Percentiles rank a stretch among this genome's conserved stretches.
Evolutionary conservation across 2,113 vertebrate genomes (phyloP).

Genomic region (Kobus ellipsiprymnus): DNA sequence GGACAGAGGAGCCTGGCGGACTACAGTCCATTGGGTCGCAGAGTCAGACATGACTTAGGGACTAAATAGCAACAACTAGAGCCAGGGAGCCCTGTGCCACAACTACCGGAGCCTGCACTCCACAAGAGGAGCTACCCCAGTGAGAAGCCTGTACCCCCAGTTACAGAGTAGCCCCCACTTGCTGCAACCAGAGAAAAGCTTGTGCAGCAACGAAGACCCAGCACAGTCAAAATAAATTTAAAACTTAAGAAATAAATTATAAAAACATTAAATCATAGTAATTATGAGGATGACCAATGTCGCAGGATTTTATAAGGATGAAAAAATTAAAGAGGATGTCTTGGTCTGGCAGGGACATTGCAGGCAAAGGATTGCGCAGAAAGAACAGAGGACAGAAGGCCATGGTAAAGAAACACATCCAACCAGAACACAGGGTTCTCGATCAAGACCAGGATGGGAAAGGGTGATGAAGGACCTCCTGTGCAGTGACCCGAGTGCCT

Average conservation of each 20-base stretch:
- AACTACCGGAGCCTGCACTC: not conserved
- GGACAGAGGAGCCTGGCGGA: not conserved
- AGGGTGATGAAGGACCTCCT: not conserved
- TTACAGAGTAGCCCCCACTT: not conserved
- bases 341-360: not conserved
- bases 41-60: not conserved
- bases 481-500: not conserved
- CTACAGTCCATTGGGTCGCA: not conserved
- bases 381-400: not conserved
- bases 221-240: not conserved
- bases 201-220: not conserved
- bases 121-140: not conserved
- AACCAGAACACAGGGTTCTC: not conserved
- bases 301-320: not conserved
- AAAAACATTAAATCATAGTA: not conserved
- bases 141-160: not conserved
- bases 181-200: not conserved
- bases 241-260: not conserved
- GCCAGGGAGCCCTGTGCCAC: not conserved
- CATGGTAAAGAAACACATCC: not conserved
- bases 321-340: not conserved
- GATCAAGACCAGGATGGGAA: not conserved
- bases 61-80: not conserved
- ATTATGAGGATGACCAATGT: not conserved
- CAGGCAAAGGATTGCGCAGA: not conserved